Evolutionary conservation across 2,888 invertebrate species (phyloP).

Genomic region (Stenoptilia bipunctidactyla): DNA sequence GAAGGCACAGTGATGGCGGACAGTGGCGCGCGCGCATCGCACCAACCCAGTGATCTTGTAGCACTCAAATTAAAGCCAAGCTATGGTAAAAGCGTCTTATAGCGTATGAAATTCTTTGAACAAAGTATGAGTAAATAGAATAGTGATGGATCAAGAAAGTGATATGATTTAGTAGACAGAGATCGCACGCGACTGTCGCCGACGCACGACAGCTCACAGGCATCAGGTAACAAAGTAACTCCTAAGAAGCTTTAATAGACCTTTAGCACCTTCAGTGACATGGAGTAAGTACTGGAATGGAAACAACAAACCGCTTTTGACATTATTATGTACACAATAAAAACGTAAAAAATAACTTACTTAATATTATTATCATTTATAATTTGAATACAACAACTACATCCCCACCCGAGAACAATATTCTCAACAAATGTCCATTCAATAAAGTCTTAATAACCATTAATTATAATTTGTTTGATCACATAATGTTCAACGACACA

Average conservation of each 20-base stretch:
- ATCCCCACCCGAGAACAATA: conserved; percentile 60
- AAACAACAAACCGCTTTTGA: conserved; percentile 60
- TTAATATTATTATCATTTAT: conserved; percentile 68
- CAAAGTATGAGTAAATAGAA: no score
- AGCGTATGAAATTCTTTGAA: no score
- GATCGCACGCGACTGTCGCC: no score
- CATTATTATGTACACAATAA: conserved; percentile 61
- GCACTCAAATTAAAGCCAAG: no score
- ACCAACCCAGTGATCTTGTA: background rate
- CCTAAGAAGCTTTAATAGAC: conserved; percentile 65
- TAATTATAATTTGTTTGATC: conserved; percentile 53
- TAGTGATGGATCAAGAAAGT: no score
- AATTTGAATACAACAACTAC: conserved; percentile 70
- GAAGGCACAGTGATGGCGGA: conserved; percentile 9
- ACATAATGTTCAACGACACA: conserved; percentile 70
- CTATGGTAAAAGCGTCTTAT: no score
- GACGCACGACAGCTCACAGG: background rate
- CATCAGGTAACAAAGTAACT: conserved; percentile 28
- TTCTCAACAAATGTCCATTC: conserved; percentile 65
- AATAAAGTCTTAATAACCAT: conserved; percentile 68
- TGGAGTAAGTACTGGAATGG: conserved; percentile 52
- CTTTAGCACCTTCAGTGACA: conserved; percentile 67
- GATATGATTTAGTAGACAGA: no score
- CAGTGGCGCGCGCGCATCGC: conserved; percentile 8
- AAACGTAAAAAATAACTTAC: conserved; percentile 73